Percentiles rank a stretch among this genome's conserved stretches.
Conservation (phyloP, 2,113 vertebrate species). For the Oxygymnocypris stewartii region DNA sequence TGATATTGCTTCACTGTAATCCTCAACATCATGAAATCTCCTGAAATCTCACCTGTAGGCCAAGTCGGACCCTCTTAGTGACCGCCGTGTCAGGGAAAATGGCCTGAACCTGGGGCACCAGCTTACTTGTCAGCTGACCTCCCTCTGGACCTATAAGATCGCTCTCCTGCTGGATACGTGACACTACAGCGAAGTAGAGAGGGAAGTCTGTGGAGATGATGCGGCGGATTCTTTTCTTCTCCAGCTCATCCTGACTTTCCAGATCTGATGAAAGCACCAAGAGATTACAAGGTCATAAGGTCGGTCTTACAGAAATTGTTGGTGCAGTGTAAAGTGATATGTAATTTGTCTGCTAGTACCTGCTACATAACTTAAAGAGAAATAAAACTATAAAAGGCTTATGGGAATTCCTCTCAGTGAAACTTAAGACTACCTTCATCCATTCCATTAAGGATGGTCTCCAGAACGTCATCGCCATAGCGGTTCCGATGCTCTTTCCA, state of each 20-base stretch:
- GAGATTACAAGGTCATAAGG: not conserved
- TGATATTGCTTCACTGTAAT: not conserved
- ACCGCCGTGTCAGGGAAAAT: conserved; percentile 92
- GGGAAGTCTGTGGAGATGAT: conserved; percentile 97
- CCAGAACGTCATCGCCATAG: conserved; percentile 85
- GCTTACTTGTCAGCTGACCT: conserved; percentile 82
- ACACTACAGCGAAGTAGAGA: conserved; percentile 96
- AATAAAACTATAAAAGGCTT: not conserved
- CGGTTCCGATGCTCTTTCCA: conserved; percentile 96
- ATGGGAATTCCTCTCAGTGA: conserved; percentile 4
- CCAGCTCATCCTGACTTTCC: conserved; percentile 91
- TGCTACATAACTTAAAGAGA: not conserved
- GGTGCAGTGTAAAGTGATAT: not conserved
- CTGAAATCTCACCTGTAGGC: conserved; percentile 84
- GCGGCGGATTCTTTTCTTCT: conserved; percentile 91
- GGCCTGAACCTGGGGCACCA: conserved; percentile 90
- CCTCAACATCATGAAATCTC: conserved; percentile 9
- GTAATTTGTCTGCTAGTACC: not conserved
- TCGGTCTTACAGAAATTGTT: not conserved
- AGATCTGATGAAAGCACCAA: conserved; percentile 75
- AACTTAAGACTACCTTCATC: conserved; percentile 83
- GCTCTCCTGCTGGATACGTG: conserved; percentile 91
- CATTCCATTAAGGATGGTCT: conserved; percentile 93
- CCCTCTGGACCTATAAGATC: conserved; percentile 93
- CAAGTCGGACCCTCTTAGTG: conserved; percentile 91